Conservation (phyloP, 2,888 invertebrate genomes). For the Microctonus hyperodae region DNA sequence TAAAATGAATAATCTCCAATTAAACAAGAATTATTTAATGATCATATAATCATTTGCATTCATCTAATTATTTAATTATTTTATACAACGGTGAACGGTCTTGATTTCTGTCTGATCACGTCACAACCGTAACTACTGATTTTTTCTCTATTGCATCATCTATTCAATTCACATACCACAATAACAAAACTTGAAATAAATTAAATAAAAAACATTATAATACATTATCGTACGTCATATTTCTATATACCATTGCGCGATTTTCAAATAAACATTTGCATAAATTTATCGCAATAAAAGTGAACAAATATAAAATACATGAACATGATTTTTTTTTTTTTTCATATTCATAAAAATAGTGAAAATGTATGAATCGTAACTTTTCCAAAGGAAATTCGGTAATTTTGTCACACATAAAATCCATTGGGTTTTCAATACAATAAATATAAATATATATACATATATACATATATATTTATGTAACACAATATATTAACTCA, state of each 20-base stretch:
- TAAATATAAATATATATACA: neutral
- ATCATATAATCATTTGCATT: neutral
- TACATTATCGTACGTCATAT: too few relatives aligned
- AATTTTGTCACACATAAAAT: slow-evolving; percentile 2
- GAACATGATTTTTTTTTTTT: neutral
- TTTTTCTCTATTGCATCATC: neutral
- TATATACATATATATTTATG: neutral
- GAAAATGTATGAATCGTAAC: neutral
- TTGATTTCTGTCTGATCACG: slow-evolving; percentile 10
- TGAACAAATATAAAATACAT: neutral
- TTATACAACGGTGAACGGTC: neutral
- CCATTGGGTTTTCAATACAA: neutral
- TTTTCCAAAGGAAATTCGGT: neutral
- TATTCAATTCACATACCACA: neutral
- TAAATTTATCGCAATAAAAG: too few relatives aligned
- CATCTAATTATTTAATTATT: too few relatives aligned
- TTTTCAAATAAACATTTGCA: too few relatives aligned
- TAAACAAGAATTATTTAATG: neutral
- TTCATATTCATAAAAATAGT: neutral
- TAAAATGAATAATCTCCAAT: neutral
- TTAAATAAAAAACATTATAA: too few relatives aligned
- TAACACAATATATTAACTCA: neutral
- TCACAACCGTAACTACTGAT: slow-evolving; percentile 1
- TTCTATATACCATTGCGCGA: too few relatives aligned
- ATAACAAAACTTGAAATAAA: too few relatives aligned